Evolutionary conservation across 2,888 invertebrate species (phyloP), one percentile per base, ranked within the genome.

Genomic region (Creontiades dilutus): DNA sequence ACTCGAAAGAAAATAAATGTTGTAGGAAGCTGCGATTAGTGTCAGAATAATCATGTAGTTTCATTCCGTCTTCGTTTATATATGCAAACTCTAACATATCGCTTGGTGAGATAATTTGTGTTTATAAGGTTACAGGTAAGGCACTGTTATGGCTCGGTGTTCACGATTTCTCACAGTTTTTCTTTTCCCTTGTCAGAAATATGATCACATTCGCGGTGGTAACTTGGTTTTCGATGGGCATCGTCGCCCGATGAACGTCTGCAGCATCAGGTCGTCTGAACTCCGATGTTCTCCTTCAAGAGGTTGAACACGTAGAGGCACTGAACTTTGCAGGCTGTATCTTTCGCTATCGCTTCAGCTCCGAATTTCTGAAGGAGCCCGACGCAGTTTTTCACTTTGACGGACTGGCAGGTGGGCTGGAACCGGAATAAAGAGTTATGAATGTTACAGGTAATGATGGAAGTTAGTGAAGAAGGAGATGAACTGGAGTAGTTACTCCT

Each of bases 321-420:
- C 91, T 94, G 94, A 27, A 94, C 94, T 92, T 94, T 94, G 92
- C 94, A 94, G 3, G 94, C 94, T 91, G 94, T 93, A 91, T 94
- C 94, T 9, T 92, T 92, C 28, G 94, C 92, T 47, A 94, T 93
- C 37, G 93, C 93, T 61, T 93, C 93, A 84, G 93, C 93, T 87
- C 93, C 93, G 92, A 93, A 94, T 12, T 93, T 92, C 85, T 93
- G 92, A 0, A 93, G 93, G 47, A 94, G 92, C 55, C 93, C 93
- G 91, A 94, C 93, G 91, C 94, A 94, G 92, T 94, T 94, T 91
- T 93, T 93, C 47, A 94, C 93, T 92, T 93, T 94, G 92, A 94
- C 92, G 19, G 94, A 94, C 91, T 94, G 94, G 92, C 94, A 94
- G 11, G 94, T 93, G 4, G 94, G 93, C 94, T 94, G 92, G 16